Base-by-base conservation (phyloP, 2,113 vertebrate species). In the Solenodon paradoxus region DNA sequence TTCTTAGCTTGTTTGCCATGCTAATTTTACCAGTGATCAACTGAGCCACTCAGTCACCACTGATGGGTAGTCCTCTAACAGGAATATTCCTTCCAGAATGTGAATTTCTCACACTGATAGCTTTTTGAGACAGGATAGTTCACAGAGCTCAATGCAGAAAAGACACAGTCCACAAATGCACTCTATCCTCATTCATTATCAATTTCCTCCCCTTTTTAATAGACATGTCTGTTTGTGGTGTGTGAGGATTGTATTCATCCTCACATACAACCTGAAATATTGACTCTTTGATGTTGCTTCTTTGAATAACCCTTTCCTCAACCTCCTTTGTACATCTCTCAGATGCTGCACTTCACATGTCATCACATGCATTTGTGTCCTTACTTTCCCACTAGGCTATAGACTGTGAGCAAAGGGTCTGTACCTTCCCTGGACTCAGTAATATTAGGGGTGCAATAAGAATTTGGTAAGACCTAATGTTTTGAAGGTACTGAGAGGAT, bases 71-170 rank as follows among this genome's bases (percentile, higher is more conserved):
- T 20, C 2, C 2, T 85, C 45, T 38, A 45, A 8, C 20, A 38
- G 35, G n/a, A 88, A 49, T 61, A 24, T 35, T 63, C 26, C 57
- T 55, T 49, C 57, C 51, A 85, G 32, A 63, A 26, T 2, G 0
- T 19, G 42, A 0, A 7, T 63, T 47, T 82, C 66, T 77, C 55
- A 13, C 2, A 10, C 9, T 9, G 47, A 32, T 22, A 38, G 42
- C 26, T 61, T 13, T 8, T 5, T 4, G 28, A 77, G 9, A 38
- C 26, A 35, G 8, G 4, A 19, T 53, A 20, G 47, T 28, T 88
- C 87, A 64, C 7, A 1, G n/a, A 1, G 53, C 9, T 82, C 9
- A 32, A 0, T 3, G 0, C 20, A 32, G 26, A 40, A 26, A 0
- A 0, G 10, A 42, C 24, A 16, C 0, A 22, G 19, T 51, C 32